These are phyloP conservation scores for Pungitius pungitius DNA, from an alignment of 2,113 vertebrate genomes.

Conservation along the genomic window DNA sequence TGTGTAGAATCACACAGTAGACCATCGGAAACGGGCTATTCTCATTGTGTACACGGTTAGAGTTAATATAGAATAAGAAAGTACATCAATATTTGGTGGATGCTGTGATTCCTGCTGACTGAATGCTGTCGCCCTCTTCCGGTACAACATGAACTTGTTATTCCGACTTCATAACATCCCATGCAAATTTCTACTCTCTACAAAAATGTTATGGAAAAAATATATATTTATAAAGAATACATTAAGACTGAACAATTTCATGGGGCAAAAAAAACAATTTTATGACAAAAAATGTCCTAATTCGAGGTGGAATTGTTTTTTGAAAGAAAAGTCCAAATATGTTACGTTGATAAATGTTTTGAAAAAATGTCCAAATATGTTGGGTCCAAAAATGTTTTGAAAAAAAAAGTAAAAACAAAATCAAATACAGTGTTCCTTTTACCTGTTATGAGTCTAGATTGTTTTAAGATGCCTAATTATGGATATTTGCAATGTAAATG, in stretches of 20 bases:
- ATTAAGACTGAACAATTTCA: too few species aligned
- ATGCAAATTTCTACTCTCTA: neutral
- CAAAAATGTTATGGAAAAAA: too few species aligned
- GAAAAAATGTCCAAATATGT: too few species aligned
- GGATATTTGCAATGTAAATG: neutral
- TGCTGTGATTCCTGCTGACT: neutral
- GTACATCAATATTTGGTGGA: neutral
- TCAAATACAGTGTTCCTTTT: neutral
- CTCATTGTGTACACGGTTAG: neutral
- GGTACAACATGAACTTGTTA: neutral
- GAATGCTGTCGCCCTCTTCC: constrained; percentile 21
- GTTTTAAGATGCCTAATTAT: neutral
- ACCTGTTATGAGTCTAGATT: neutral
- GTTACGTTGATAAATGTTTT: too few species aligned
- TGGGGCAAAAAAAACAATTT: too few species aligned
- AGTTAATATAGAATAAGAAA: neutral
- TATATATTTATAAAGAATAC: too few species aligned
- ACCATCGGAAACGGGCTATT: neutral
- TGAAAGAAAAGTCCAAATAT: too few species aligned
- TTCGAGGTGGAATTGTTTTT: too few species aligned
- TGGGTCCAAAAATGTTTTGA: too few species aligned
- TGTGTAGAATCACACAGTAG: neutral
- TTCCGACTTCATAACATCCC: neutral
- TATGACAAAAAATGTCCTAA: too few species aligned
- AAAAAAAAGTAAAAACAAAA: neutral